Conservation (phyloP, 2,888 invertebrate genomes). For the Tridacna crocea region DNA sequence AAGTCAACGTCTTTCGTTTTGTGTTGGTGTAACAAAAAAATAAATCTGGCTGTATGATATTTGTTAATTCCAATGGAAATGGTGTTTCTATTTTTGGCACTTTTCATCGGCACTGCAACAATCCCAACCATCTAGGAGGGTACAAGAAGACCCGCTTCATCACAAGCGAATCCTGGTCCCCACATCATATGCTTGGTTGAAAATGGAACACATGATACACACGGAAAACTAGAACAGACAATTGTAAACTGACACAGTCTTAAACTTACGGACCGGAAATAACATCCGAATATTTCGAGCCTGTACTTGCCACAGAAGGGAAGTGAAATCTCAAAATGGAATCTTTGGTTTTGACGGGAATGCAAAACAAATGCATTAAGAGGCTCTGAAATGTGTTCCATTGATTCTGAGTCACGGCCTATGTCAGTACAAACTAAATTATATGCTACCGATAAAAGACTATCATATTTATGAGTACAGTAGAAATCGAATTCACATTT, state of each 20-base stretch:
- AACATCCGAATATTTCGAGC: slow-evolving; percentile 46
- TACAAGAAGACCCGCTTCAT: slow-evolving; percentile 41
- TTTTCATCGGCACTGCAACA: background rate
- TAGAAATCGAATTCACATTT: background rate
- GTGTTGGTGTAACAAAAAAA: slow-evolving; percentile 38
- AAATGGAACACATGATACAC: slow-evolving; percentile 37
- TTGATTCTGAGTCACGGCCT: background rate
- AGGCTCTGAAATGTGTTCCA: background rate
- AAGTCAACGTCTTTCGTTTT: slow-evolving; percentile 37
- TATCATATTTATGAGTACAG: slow-evolving; percentile 5
- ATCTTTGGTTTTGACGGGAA: slow-evolving; percentile 43
- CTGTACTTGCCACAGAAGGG: slow-evolving; percentile 48
- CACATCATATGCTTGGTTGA: slow-evolving; percentile 43
- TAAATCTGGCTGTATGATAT: background rate
- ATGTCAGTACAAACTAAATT: background rate
- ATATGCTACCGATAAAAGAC: background rate
- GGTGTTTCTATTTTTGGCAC: background rate
- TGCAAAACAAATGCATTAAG: slow-evolving; percentile 34
- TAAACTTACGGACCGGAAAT: slow-evolving; percentile 29
- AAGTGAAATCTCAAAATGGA: slow-evolving; percentile 50
- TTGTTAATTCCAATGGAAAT: background rate
- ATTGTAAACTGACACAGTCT: slow-evolving; percentile 26
- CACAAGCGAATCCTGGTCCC: slow-evolving; percentile 47
- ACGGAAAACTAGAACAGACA: slow-evolving; percentile 14
- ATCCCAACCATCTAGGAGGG: slow-evolving; percentile 50